These are phyloP conservation scores for Alectoris magna DNA, from an alignment of 2,797 vertebrate species.

Conservation along the genomic window DNA sequence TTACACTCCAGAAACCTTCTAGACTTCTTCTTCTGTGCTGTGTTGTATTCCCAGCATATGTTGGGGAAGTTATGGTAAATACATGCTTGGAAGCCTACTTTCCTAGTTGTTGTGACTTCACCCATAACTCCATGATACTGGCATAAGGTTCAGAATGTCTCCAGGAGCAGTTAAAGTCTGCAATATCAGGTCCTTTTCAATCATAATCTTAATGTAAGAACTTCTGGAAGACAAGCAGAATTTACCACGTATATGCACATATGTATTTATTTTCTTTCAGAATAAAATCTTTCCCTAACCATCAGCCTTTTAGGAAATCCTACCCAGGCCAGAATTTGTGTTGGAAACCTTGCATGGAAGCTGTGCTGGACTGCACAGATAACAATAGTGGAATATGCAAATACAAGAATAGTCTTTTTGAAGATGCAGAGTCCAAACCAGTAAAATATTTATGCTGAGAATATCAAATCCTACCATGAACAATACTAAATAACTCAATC, in stretches of 20 bases:
- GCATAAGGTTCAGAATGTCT: background rate
- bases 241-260: background rate
- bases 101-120: background rate
- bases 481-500: rapidly evolving
- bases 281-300: background rate
- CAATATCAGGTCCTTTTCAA: background rate
- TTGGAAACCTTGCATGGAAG: background rate
- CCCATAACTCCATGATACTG: rapidly evolving
- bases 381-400: background rate
- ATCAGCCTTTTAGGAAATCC: rapidly evolving
- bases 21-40: too few relatives aligned
- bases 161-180: background rate
- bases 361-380: rapidly evolving
- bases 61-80: background rate
- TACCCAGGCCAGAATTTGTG: background rate
- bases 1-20: too few relatives aligned
- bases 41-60: too few relatives aligned
- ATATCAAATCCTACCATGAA: background rate
- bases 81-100: background rate
- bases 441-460: background rate
- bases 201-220: background rate
- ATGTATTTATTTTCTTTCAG: background rate
- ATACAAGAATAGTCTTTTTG: rapidly evolving
- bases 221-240: background rate
- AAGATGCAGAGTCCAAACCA: background rate